Evolutionary conservation across 2,797 vertebrate genomes (phyloP), one percentile per base, ranked within the genome.

Genomic region (Selene dorsalis): DNA sequence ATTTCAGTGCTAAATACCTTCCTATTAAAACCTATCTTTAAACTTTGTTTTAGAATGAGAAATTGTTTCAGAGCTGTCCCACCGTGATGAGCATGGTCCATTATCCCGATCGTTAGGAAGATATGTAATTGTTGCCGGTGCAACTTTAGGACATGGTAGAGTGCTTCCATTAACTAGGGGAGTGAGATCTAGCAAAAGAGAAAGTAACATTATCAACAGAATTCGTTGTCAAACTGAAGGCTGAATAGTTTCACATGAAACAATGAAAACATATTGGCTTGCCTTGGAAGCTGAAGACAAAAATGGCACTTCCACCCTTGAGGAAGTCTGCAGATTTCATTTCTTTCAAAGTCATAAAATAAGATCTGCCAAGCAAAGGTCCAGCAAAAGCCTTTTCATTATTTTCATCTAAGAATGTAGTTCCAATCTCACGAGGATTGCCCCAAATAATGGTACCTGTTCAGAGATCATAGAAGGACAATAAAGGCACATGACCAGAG

Each of bases 151-250:
- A 77, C 87, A 89, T 35, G 88, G 84, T 1, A 89, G 43, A 61
- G 11, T 4, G 52, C 13, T 83, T 73, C 76, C 68, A 38, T 71
- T 35, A 4, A 84, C 20, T 0, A 90, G 38, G 38, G 87, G 78
- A 32, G 64, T 80, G n/a, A 91, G 22, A 81, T 91, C 90, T 91
- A 59, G 35, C 3, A 41, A 75, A 68, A 65, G 20, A 53, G 2
- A 64, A 41, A 22, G 9, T 47, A 8, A 22, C 5, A 7, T 48
- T 45, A 30, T 14, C 2, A 41, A 47, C 14, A 69, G 6, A 55
- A 12, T 4, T 4, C 59, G 3, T 8, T 24, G 39, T 45, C 38
- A 18, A 38, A 26, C 3, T 64, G 1, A 12, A 48, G 41, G 17
- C n/a, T 35, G 22, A 58, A 5, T 17, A 73, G 20, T 16, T 50